Base-by-base conservation (phyloP, 2,113 vertebrate genomes). In the Malaclemys terrapin region DNA sequence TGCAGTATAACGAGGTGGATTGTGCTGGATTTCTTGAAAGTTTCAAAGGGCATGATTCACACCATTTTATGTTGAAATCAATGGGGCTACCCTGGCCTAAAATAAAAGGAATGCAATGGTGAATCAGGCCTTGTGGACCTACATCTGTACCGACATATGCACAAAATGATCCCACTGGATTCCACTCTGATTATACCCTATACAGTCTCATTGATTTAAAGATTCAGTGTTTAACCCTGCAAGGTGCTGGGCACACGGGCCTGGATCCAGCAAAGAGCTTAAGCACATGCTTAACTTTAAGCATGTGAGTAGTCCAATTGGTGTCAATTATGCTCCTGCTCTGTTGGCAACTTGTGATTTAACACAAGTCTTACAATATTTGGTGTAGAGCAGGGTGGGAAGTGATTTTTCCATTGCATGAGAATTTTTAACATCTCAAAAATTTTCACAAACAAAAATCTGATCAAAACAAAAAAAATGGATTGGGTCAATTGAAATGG, bases 11-110 rank as follows among this genome's bases (percentile, higher is more conserved):
- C 2, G 49, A 56, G 14, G 80, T 9, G 69, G 69, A 87, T 59
- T 83, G n/a, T 65, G 42, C 75, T 5, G 24, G 85, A 94, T 94
- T 95, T 80, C 89, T 93, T 88, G 80, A 92, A 80, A 91, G 94
- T 90, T 96, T 97, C 95, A 96, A 88, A 89, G 93, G 89, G 88
- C 92, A 90, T 89, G 95, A 95, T 93, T 96, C 3, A 25, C 3
- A 25, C 93, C 96, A 69, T 69, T 69, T n/a, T 69, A 76, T 76
- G 19, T 24, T 76, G 72, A 76, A 45, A 76, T 76, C 22, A 45
- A 6, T 76, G 42, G 22, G 10, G 42, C 38, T 42, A 76, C 20
- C 22, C 5, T 42, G 22, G 22, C 10, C 24, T 45, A 25, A 42
- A 69, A 35, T 19, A 13, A 69, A 69, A 69, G 62, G 16, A 69